phyloP scores from a whole-genome alignment of 2,888 invertebrate genomes.

The Lepidochrysops patricia region DNA sequence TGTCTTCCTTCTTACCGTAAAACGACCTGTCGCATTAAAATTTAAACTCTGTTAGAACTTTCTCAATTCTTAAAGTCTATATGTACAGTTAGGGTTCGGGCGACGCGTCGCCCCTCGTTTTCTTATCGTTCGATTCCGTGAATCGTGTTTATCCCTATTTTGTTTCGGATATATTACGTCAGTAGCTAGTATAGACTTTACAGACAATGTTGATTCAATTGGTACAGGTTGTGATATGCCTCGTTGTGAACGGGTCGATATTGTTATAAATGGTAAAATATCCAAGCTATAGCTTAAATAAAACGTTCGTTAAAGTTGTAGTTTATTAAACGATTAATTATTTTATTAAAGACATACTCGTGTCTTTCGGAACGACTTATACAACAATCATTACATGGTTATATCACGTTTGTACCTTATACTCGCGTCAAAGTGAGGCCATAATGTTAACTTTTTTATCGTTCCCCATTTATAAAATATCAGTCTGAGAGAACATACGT shows the following conservation, averaged over 20 bases:
- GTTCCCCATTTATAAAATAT: conserved; percentile 42
- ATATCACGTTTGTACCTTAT: conserved; percentile 51
- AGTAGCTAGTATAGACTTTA: conserved; percentile 74
- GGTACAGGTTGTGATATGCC: conserved; percentile 74
- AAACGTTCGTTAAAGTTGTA: conserved; percentile 71
- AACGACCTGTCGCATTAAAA: conserved; percentile 67
- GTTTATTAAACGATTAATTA: conserved; percentile 67
- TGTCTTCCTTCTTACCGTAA: conserved; percentile 72
- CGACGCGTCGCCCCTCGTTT: conserved; percentile 62
- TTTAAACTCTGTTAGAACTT: conserved; percentile 65
- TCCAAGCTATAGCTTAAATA: conserved; percentile 71
- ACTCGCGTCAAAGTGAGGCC: conserved; percentile 57
- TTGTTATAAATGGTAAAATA: conserved; percentile 73
- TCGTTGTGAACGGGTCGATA: conserved; percentile 74
- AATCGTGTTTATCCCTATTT: conserved; percentile 71
- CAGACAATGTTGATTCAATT: conserved; percentile 75
- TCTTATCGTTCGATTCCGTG: conserved; percentile 72
- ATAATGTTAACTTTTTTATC: conserved; percentile 48
- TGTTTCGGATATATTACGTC: conserved; percentile 71
- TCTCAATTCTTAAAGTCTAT: conserved; percentile 65
- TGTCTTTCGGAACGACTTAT: conserved; percentile 65
- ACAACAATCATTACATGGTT: conserved; percentile 53
- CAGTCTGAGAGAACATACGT: conserved; percentile 35
- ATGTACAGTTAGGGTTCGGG: conserved; percentile 70
- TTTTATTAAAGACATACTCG: conserved; percentile 66